These are phyloP conservation scores for Gymnocheta viridis DNA, from an alignment of 2,888 invertebrate genomes.

Conservation along the genomic window DNA sequence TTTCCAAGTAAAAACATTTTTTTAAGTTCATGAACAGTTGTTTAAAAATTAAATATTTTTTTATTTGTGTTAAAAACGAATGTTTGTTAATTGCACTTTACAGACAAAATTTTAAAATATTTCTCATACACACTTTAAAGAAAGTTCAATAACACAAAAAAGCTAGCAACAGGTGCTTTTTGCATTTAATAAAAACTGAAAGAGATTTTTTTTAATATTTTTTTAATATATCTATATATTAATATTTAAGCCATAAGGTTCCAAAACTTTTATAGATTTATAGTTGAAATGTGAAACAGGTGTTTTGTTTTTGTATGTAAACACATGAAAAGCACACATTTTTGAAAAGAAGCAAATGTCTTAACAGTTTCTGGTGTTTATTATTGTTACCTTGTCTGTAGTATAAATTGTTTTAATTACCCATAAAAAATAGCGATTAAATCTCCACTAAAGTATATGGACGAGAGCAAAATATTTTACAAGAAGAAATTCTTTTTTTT, in stretches of 20 bases:
- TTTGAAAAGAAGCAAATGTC: background rate
- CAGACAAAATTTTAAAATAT: background rate
- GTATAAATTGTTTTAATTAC: constrained; percentile 13
- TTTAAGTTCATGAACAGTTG: constrained; percentile 29
- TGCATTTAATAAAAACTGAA: background rate
- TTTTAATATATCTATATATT: background rate
- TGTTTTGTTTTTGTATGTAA: background rate
- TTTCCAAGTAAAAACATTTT: background rate
- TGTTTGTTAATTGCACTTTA: constrained; percentile 6
- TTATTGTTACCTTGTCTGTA: background rate
- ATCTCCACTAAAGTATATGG: constrained; percentile 5
- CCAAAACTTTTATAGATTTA: background rate
- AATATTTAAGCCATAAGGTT: background rate
- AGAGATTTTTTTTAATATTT: background rate
- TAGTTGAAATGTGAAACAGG: constrained; percentile 35
- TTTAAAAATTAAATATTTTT: constrained; percentile 1
- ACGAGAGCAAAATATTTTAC: too few species aligned
- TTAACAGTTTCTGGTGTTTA: background rate
- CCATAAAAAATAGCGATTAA: constrained; percentile 1
- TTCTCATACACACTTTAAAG: background rate
- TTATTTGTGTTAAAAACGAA: constrained; percentile 14
- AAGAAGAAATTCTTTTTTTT: constrained; percentile 4
- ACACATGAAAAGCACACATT: background rate
- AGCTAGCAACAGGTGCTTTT: background rate
- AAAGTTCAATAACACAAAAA: background rate